These are phyloP conservation scores for Caloenas nicobarica DNA, from an alignment of 2,113 vertebrate genomes.

Conservation along the genomic window DNA sequence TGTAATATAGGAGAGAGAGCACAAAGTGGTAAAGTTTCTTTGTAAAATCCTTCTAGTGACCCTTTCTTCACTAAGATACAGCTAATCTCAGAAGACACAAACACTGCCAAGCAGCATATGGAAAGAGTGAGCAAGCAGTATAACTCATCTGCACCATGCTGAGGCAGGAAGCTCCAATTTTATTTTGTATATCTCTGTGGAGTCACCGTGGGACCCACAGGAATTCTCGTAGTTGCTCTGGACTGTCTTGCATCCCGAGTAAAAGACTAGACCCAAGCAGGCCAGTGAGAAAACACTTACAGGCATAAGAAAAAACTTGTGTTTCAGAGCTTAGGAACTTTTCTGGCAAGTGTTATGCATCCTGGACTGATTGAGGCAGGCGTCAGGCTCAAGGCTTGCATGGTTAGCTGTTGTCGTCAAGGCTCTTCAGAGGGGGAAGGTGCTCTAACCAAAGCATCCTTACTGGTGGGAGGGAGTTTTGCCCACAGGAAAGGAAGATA, in stretches of 20 bases:
- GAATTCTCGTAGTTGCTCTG: neutral
- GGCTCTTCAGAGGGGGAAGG: neutral
- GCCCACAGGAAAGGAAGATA: neutral
- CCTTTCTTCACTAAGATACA: neutral
- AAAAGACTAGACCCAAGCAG: neutral
- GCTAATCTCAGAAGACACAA: neutral
- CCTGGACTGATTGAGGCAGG: neutral
- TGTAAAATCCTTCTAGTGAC: neutral
- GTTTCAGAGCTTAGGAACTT: neutral
- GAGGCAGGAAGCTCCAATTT: neutral
- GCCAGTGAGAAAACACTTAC: neutral
- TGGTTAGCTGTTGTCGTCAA: neutral
- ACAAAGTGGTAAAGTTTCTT: neutral
- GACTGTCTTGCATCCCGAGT: neutral
- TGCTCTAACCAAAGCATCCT: neutral
- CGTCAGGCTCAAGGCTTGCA: neutral
- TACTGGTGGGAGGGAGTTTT: neutral
- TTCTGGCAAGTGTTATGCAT: neutral
- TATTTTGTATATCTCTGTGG: neutral
- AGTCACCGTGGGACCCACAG: neutral
- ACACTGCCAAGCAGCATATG: neutral
- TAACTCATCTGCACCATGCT: neutral
- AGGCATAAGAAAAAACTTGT: neutral
- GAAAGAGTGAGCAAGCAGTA: neutral
- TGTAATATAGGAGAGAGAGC: neutral